Percentiles rank a stretch among this genome's conserved stretches.
phyloP scores from a whole-genome alignment of 30 jellyfish, hydroid and myxozoan genomes.

The Hydra vulgaris region DNA sequence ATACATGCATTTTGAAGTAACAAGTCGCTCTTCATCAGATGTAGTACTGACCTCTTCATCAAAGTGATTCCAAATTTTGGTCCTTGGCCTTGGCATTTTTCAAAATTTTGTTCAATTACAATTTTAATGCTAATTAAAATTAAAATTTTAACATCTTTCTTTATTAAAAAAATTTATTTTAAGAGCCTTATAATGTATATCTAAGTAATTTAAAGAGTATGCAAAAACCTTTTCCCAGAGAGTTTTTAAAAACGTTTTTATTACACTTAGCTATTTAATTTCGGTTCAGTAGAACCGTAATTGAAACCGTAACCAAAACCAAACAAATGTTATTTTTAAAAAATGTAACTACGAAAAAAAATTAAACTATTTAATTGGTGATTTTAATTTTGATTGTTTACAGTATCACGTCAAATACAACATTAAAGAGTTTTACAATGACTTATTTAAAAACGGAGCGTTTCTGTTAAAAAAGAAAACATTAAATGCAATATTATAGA shows the following conservation, averaged over 20 bases:
- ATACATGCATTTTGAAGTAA: neutral
- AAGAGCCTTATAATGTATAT: neutral
- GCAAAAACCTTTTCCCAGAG: neutral
- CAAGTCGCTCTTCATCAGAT: neutral
- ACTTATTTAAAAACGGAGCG: no score
- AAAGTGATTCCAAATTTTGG: neutral
- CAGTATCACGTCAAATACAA: no score
- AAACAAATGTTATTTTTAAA: neutral
- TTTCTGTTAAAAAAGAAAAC: no score
- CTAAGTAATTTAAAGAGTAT: neutral
- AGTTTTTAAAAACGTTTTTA: neutral
- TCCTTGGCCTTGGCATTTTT: neutral
- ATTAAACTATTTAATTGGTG: no score
- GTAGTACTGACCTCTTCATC: neutral
- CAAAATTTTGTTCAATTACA: neutral
- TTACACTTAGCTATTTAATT: neutral
- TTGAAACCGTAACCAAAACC: neutral
- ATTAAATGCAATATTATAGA: no score
- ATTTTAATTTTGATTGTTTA: no score
- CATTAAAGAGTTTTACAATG: no score
- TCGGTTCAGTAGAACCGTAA: neutral
- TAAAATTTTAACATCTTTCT: neutral
- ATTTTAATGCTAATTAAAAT: neutral
- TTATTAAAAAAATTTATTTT: no score
- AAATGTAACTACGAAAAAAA: neutral